Evolutionary conservation across 2,113 vertebrate species (phyloP).

Genomic region (Phalacrocorax brasilianus): DNA sequence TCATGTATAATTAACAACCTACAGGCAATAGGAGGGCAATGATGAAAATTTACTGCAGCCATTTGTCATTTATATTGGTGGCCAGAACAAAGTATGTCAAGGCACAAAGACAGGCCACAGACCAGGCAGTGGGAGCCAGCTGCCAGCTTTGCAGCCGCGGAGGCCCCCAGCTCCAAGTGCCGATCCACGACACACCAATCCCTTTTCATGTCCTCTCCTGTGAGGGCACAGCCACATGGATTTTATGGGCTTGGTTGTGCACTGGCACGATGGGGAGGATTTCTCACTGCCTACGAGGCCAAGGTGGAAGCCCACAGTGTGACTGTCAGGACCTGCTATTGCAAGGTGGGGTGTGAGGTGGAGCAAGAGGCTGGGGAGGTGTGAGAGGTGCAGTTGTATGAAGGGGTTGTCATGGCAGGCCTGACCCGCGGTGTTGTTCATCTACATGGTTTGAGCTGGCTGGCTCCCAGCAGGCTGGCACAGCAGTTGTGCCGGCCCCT

Average conservation of each 20-base stretch:
- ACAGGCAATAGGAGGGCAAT: neutral
- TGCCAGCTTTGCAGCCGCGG: neutral
- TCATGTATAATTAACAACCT: neutral
- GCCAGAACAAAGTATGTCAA: neutral
- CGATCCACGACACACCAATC: rapidly evolving
- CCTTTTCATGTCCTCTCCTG: rapidly evolving
- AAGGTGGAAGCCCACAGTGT: neutral
- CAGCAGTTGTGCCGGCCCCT: neutral
- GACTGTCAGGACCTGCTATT: neutral
- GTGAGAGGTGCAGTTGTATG: neutral
- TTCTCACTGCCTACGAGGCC: rapidly evolving
- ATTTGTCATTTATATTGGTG: neutral
- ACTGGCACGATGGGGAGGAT: rapidly evolving
- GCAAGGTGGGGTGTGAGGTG: neutral
- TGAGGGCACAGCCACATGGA: neutral
- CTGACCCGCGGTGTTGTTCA: neutral
- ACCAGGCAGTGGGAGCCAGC: neutral
- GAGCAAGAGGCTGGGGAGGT: neutral
- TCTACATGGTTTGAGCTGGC: neutral
- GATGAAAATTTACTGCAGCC: neutral
- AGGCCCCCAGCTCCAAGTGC: neutral
- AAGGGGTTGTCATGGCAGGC: neutral
- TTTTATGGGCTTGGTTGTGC: neutral
- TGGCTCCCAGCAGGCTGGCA: neutral
- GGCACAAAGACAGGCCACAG: neutral